phyloP scores from a whole-genome alignment of 2,888 invertebrate genomes.

The Parnassius orleans region DNA sequence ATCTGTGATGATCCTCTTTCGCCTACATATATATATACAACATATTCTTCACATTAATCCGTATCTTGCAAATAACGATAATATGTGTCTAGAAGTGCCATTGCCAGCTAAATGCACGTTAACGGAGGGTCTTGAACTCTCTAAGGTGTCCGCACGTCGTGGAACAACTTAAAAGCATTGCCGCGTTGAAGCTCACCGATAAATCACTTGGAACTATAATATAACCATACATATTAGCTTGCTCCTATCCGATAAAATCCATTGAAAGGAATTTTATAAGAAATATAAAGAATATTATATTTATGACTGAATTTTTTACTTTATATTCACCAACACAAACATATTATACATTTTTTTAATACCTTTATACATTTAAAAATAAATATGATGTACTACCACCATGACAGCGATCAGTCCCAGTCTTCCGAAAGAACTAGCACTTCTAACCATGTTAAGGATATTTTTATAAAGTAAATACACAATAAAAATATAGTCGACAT shows the following conservation, averaged over 20 bases:
- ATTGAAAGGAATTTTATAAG: background rate
- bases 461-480: no score
- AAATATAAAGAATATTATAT: background rate
- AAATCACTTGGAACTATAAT: background rate
- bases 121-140: slow-evolving; percentile 13
- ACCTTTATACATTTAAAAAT: no score
- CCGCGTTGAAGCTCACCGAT: slow-evolving; percentile 5
- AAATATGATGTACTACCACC: no score
- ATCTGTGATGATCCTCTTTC: no score
- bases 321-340: no score
- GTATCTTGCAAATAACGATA: slow-evolving; percentile 3
- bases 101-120: slow-evolving; percentile 11
- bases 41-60: background rate
- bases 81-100: slow-evolving; percentile 11
- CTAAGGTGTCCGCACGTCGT: slow-evolving; percentile 4
- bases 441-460: no score
- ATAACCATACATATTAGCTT: slow-evolving; percentile 3
- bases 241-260: background rate
- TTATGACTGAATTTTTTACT: no score
- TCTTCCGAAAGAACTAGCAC: no score
- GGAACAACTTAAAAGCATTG: slow-evolving; percentile 3
- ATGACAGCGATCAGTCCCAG: no score
- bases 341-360: no score
- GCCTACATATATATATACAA: background rate
- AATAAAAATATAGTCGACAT: no score